Conservation (phyloP, 2,113 vertebrate species). For the Phyllopteryx taeniolatus region DNA sequence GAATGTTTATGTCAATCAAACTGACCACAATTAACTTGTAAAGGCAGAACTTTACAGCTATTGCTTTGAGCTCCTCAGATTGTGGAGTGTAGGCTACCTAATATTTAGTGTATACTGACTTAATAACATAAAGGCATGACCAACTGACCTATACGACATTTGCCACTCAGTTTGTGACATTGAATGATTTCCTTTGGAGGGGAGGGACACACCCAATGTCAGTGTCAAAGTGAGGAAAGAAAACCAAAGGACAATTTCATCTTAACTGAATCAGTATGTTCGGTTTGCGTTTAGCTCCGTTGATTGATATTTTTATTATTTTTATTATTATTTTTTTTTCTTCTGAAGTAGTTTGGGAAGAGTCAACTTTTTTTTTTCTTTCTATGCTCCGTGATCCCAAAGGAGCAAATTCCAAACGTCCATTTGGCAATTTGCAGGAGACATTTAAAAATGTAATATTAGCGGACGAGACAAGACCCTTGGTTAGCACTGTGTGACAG, state of each 20-base stretch:
- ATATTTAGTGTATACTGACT: too few species aligned
- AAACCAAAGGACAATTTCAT: background rate
- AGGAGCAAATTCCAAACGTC: background rate
- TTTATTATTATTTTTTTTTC: background rate
- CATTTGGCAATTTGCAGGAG: background rate
- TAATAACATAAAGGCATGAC: background rate
- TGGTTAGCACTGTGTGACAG: background rate
- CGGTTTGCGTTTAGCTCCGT: background rate
- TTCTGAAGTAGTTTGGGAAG: background rate
- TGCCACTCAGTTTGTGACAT: background rate
- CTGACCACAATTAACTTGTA: background rate
- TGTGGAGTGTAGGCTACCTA: background rate
- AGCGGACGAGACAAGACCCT: background rate
- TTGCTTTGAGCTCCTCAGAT: background rate
- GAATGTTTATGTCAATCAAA: background rate
- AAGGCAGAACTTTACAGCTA: background rate
- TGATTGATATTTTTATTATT: background rate
- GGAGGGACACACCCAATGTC: background rate
- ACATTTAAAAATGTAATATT: background rate
- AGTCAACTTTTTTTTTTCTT: background rate
- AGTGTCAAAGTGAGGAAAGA: background rate
- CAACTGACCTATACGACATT: background rate
- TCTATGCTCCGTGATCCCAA: too few species aligned
- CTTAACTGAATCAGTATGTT: background rate
- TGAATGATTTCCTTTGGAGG: background rate